Evolutionary conservation across 2,888 invertebrate genomes (phyloP), one percentile per base, ranked within the genome.

Genomic region (Pterostichus madidus): DNA sequence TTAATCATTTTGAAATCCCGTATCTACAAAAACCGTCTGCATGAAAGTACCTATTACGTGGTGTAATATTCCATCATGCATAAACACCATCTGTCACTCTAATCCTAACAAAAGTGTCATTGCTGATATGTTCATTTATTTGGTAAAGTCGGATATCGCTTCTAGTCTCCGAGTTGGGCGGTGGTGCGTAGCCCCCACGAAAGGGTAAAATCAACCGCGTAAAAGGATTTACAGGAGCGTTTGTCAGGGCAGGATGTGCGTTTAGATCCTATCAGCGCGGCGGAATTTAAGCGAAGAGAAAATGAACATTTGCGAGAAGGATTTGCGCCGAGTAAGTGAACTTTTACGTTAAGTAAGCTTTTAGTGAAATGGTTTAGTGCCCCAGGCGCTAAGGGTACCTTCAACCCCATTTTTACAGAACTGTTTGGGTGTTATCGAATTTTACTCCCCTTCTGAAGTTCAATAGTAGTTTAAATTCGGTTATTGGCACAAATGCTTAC

Each of bases 301-400:
- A 76, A 76, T 76, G 76, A 76, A 76, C 76, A 76, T 76, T 76
- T 76, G 56, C 53, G 76, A 49, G 52, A 75, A 46, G 75, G 75
- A 75, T 75, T 75, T 76, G 56, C 35, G 76, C 53, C 53, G 46
- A 39, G 52, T 32, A 76, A 35, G 53, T 56, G 76, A 56, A 76
- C 76, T 76, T 76, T 76, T 56, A 56, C 56, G 53, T 76, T 76
- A 76, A 56, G 76, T 53, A 76, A 76, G 68, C 68, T 71, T 71
- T 71, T 71, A 71, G 68, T 44, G 68, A 71, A 71, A 71, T 71
- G 68, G 68, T 71, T 39, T 71, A 71, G 15, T 11, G 68, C 68
- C 68, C 8, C 4, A 44, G 68, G 68, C 68, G 39, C 17, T 39
- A 7, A 71, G 68, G 39, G 44, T 56, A 13, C 13, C 13, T 56